Percentiles rank a stretch among this genome's conserved stretches.
phyloP scores from a whole-genome alignment of 2,113 vertebrate genomes.

The Lamprologus callipterus region DNA sequence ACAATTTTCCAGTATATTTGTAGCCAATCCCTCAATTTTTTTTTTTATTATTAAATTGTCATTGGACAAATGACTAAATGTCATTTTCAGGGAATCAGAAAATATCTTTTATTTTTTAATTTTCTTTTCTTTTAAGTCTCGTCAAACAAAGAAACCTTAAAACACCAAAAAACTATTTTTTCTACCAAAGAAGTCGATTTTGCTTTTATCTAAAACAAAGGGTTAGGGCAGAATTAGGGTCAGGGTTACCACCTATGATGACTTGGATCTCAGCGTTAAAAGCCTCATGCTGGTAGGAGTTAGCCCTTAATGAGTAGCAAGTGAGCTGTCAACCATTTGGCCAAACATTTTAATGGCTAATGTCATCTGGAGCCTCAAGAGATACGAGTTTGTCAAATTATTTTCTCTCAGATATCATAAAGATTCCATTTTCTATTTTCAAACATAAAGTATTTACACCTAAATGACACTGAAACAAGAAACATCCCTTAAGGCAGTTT shows the following conservation, averaged over 20 bases:
- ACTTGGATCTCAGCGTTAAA: not conserved
- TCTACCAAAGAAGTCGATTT: not conserved
- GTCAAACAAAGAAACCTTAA: not conserved
- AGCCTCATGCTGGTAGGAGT: not conserved
- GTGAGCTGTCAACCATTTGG: not conserved
- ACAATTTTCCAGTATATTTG: not conserved
- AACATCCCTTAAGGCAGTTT: not conserved
- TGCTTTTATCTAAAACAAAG: not conserved
- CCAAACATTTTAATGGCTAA: not conserved
- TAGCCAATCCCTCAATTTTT: not conserved
- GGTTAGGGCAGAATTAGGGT: not conserved
- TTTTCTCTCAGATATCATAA: not conserved
- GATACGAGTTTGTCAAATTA: not conserved
- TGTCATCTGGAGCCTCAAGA: not conserved
- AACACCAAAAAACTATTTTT: not conserved
- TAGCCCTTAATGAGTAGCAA: not conserved
- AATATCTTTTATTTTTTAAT: not conserved
- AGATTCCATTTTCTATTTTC: not conserved
- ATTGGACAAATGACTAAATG: not conserved
- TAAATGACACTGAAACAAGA: not conserved
- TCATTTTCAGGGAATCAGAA: not conserved
- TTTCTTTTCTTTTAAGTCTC: not conserved
- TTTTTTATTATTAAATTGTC: not conserved
- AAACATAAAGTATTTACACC: not conserved
- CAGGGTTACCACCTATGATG: not conserved